phyloP scores from a whole-genome alignment of 2,113 vertebrate species.

The Tilapia sparmanii region DNA sequence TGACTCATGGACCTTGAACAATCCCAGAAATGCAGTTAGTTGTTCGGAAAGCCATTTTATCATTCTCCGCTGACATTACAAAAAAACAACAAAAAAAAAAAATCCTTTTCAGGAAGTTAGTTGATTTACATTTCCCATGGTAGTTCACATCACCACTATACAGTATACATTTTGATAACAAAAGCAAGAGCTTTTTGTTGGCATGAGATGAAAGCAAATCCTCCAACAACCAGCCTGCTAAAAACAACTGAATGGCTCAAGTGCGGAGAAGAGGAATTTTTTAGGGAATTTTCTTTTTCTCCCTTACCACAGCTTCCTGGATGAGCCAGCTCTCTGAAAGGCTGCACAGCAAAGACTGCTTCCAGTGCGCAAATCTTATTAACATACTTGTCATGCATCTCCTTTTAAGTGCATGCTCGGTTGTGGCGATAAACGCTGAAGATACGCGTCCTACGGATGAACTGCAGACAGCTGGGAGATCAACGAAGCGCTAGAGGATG shows the following conservation, averaged over 20 bases:
- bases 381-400: conserved; percentile 54
- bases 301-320: not conserved
- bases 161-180: not conserved
- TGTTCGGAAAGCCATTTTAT: not conserved
- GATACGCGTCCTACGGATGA: conserved; percentile 9
- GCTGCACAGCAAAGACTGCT: not conserved
- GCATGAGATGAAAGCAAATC: not conserved
- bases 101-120: not conserved
- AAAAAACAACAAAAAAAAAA: not conserved
- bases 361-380: conserved; percentile 34
- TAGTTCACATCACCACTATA: not conserved
- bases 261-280: not conserved
- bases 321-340: conserved; percentile 6
- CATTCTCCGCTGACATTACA: not conserved
- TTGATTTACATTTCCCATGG: not conserved
- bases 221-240: not conserved
- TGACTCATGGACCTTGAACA: not conserved
- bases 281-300: not conserved
- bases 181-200: not conserved
- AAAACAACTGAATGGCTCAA: not conserved
- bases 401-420: conserved; percentile 58
- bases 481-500: not conserved
- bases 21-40: not conserved
- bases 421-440: conserved; percentile 23
- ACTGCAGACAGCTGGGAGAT: conserved; percentile 14